Base-by-base conservation (phyloP, 2,113 vertebrate species). In the Haplochromis vanheusdeni region DNA sequence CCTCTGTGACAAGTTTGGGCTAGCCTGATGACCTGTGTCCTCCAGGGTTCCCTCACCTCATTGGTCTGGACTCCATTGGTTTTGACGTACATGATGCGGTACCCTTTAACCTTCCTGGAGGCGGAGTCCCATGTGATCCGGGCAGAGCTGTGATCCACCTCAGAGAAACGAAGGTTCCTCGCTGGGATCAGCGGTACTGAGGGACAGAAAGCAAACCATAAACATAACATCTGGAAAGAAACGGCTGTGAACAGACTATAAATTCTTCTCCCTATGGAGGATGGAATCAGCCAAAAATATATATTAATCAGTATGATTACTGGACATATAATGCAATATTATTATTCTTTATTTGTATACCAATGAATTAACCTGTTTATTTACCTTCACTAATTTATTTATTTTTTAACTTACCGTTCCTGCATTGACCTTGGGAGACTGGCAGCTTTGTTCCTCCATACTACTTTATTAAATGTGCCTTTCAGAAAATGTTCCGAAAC, bases 51-150 rank as follows among this genome's bases (percentile, higher is more conserved):
- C 33, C 94, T 93, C 95, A 99, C 99, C 97, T 99, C 97, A 6
- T 97, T 98, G 93, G 97, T 97, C 94, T 97, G 96, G 16, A 97
- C 97, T 3, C 97, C 97, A 1, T 97, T 97, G 10, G 97, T 97
- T 83, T 97, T 97, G 81, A 98, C 97, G 0, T 98, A 97, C 86
- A 98, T 96, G 82, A 99, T 94, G 19, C 97, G 97, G 88, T 98
- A 99, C 26, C 98, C 97, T 2, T 62, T 97, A 26, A 97, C 94
- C 81, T 95, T 97, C 84, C 91, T 93, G 60, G 98, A 97, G 31
- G 96, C 89, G 3, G 97, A 94, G 35, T 98, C 97, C 99, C 99
- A 99, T 0, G 93, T 94, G 28, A 99, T 92, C 6, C 95, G 96
- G 58, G 97, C 97, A 5, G 97, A 97, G 87, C 95, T 98, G 92